Conservation (phyloP, 2,888 invertebrate genomes). For the Plagodis pulveraria region DNA sequence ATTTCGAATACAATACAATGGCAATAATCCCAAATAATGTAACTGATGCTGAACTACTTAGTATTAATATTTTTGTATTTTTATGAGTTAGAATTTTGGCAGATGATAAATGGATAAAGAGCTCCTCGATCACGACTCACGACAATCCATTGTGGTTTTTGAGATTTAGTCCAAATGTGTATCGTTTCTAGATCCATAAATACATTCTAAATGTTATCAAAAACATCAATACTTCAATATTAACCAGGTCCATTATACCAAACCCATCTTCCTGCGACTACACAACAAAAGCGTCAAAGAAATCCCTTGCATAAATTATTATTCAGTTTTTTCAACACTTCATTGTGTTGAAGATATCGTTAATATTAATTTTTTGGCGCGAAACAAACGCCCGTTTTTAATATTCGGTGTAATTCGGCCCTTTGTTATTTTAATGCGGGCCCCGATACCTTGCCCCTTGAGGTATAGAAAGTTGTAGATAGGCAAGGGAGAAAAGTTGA, state of each 20-base stretch:
- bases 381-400: slow-evolving; percentile 75
- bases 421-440: slow-evolving; percentile 81
- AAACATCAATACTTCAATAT: not conserved
- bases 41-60: too few relatives aligned
- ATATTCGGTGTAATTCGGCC: slow-evolving; percentile 69
- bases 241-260: slow-evolving; percentile 8
- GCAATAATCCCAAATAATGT: too few relatives aligned
- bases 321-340: slow-evolving; percentile 69
- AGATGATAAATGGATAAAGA: too few relatives aligned
- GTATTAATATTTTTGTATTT: too few relatives aligned
- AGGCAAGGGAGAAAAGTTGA: slow-evolving; percentile 17
- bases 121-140: too few relatives aligned
- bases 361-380: slow-evolving; percentile 84
- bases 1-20: too few relatives aligned
- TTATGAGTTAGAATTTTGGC: too few relatives aligned
- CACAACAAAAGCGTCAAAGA: slow-evolving; percentile 77
- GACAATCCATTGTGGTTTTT: too few relatives aligned
- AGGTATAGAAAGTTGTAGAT: slow-evolving; percentile 20
- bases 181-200: too few relatives aligned
- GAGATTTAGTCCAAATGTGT: too few relatives aligned
- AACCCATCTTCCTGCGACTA: slow-evolving; percentile 16
- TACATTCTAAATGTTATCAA: not conserved
- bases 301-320: slow-evolving; percentile 82
- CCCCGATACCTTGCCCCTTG: slow-evolving; percentile 39
- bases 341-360: slow-evolving; percentile 79